A percentile compares a stretch with the other conserved stretches of the same genome.
Conservation (phyloP, 1,140 invertebrate genomes). For the Lepidurus couesii region DNA sequence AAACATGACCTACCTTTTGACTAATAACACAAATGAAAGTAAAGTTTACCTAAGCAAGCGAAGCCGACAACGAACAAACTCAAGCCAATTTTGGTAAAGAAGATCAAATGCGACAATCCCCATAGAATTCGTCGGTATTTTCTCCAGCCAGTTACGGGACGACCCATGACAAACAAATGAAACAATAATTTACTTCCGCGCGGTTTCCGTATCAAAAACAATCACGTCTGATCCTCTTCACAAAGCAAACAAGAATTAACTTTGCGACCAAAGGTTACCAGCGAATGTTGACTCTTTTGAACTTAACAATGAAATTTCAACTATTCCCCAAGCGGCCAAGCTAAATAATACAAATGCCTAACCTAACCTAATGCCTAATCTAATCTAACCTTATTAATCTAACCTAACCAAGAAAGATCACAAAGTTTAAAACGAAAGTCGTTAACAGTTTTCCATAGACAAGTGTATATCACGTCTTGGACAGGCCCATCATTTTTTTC, state of each 20-base stretch:
- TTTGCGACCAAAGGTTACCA: neutral
- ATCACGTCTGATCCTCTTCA: neutral
- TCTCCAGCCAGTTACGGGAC: neutral
- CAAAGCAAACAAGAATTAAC: neutral
- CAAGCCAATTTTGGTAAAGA: neutral
- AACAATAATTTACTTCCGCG: neutral
- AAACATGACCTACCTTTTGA: neutral
- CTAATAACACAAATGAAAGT: neutral
- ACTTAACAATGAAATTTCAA: neutral
- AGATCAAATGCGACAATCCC: neutral
- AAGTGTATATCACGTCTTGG: constrained; percentile 14
- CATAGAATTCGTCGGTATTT: neutral
- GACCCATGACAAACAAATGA: neutral
- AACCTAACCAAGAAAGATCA: no score
- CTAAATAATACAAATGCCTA: no score
- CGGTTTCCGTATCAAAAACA: neutral
- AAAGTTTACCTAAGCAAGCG: neutral
- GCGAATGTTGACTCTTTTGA: neutral
- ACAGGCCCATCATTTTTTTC: neutral
- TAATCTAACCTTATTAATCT: no score
- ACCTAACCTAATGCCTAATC: no score
- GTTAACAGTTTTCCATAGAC: neutral
- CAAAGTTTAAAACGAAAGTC: no score
- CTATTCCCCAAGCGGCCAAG: no score
- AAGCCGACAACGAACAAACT: neutral